Evolutionary conservation across 2,888 invertebrate species (phyloP).

Genomic region (Eristalis arbustorum): DNA sequence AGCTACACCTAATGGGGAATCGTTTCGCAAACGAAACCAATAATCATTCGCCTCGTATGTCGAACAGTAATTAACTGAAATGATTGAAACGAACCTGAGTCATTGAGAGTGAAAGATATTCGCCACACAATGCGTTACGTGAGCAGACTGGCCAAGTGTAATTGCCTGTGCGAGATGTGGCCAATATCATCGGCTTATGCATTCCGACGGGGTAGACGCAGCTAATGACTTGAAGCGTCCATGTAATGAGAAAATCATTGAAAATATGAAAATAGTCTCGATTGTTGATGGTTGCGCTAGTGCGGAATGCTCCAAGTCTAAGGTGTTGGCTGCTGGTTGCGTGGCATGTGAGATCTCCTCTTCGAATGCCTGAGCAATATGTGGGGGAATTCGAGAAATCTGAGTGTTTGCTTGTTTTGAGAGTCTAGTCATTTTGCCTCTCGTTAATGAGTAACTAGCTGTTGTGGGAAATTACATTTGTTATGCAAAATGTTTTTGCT

Average conservation of each 20-base stretch:
- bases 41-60: neutral
- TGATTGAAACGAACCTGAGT: slow-evolving; percentile 20
- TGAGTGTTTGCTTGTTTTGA: neutral
- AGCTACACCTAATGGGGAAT: neutral
- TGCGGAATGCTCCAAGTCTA: no score
- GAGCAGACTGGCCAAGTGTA: slow-evolving; percentile 13
- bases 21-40: neutral
- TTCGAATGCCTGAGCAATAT: neutral
- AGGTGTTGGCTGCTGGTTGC: no score
- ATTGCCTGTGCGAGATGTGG: neutral
- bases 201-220: neutral
- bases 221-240: neutral
- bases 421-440: neutral
- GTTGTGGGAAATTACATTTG: neutral
- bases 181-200: neutral
- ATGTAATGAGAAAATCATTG: slow-evolving; percentile 12
- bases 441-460: neutral
- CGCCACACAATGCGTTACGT: slow-evolving; percentile 37
- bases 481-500: neutral
- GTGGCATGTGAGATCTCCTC: neutral
- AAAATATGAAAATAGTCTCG: slow-evolving; percentile 6
- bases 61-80: slow-evolving; percentile 16
- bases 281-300: slow-evolving; percentile 16
- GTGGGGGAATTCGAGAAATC: neutral
- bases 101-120: slow-evolving; percentile 16